These are phyloP conservation scores for Junco hyemalis DNA, from an alignment of 2,113 vertebrate species.

Conservation along the genomic window DNA sequence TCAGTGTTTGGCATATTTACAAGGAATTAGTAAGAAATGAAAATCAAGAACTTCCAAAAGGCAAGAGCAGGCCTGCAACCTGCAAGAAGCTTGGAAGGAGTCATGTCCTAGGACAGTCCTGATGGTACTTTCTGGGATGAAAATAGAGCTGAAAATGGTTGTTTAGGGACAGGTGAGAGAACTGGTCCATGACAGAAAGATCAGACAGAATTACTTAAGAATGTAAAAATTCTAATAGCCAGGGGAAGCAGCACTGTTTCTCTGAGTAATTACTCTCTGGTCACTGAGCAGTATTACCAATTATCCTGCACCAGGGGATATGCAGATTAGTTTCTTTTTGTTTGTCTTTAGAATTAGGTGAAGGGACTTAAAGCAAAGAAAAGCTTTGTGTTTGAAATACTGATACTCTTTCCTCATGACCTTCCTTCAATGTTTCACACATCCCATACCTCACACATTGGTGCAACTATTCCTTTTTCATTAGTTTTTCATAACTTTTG, in stretches of 20 bases:
- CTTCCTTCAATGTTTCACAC: neutral
- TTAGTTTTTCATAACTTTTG: neutral
- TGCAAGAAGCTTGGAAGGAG: neutral
- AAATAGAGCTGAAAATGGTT: neutral
- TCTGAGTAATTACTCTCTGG: neutral
- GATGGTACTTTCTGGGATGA: neutral
- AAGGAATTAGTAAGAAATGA: neutral
- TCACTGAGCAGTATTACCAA: neutral
- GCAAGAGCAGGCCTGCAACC: neutral
- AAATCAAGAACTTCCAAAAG: neutral
- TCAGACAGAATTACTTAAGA: neutral
- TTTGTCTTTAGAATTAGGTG: neutral
- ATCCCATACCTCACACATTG: no score
- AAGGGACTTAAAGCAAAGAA: neutral
- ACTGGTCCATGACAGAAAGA: neutral
- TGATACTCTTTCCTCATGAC: neutral
- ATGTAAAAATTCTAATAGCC: neutral
- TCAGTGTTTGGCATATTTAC: neutral
- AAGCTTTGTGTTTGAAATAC: neutral
- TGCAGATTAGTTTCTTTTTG: neutral
- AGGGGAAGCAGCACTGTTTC: neutral
- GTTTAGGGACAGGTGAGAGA: neutral
- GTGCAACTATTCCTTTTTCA: neutral
- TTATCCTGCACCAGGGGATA: neutral
- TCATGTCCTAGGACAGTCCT: neutral